Conservation (phyloP, 2,113 vertebrate species). For the Arvicanthis niloticus region DNA sequence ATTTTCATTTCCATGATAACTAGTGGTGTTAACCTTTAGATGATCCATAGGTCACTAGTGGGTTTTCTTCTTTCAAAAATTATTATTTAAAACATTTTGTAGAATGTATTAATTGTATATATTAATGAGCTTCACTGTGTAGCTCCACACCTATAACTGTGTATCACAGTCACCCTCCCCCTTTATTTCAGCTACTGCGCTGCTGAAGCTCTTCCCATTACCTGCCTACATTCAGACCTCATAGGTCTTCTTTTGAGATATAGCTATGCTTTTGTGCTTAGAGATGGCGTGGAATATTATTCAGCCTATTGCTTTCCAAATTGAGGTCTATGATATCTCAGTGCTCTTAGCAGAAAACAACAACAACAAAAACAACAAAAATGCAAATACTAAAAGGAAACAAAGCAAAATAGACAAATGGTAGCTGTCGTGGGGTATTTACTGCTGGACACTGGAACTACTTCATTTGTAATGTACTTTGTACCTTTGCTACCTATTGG, state of each 20-base stretch:
- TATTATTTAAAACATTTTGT: not conserved
- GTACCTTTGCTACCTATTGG: not conserved
- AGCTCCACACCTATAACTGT: not conserved
- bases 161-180: too few relatives aligned
- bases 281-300: not conserved
- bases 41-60: not conserved
- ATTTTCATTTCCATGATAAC: not conserved
- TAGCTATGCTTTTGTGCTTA: not conserved
- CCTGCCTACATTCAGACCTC: not conserved
- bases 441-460: not conserved
- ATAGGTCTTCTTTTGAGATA: not conserved
- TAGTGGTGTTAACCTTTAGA: not conserved
- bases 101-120: not conserved
- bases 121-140: not conserved
- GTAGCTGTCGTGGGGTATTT: not conserved
- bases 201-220: not conserved
- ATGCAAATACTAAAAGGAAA: not conserved
- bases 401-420: not conserved
- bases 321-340: conserved; percentile 27
- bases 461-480: not conserved
- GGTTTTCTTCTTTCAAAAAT: not conserved
- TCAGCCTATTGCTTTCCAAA: not conserved
- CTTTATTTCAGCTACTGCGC: not conserved
- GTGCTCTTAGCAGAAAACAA: not conserved
- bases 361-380: not conserved